Evolutionary conservation across 2,113 vertebrate species (phyloP), one percentile per base, ranked within the genome.

Genomic region (Microcebus murinus): DNA sequence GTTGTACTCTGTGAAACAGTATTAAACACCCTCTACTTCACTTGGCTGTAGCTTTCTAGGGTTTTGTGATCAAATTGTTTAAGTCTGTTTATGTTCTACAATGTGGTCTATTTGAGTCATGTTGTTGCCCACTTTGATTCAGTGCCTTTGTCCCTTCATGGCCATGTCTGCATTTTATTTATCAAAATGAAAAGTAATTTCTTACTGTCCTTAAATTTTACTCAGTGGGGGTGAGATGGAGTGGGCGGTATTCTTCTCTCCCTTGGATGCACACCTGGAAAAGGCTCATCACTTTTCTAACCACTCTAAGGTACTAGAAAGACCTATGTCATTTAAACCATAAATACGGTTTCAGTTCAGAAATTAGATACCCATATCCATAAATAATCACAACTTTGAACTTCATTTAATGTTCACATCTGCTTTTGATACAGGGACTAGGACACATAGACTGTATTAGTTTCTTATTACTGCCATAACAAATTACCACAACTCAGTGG

Each of bases 341-440:
- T 79, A 80, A 65, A 65, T 82, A 27, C 57, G 67, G 23, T 63
- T 80, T 89, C 57, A 25, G 68, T 55, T 90, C 36, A 65, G 36
- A 90, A 79, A 90, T 45, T 50, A 63, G 29, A 63, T 42, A 61
- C 11, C 39, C 25, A 52, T 55, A 36, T 95, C 79, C 83, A 73
- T 21, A 95, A 96, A 77, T 52, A 79, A 79, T 74, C 55, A 84
- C 15, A 95, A 63, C 79, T 93, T 77, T 93, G 80, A 70, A 86
- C 34, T 36, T 92, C 9, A 50, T 34, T 83, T 95, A 83, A 73
- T 61, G 34, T 57, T 48, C 14, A 71, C n/a, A 77, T 20, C 15
- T 87, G n/a, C 39, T 89, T 55, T 94, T 88, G 63, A 57, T 52
- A 90, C 15, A 71, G 45, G 45, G 61, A 76, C 65, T 25, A 45